Evolutionary conservation across 2,113 vertebrate species (phyloP).

Genomic region (Epinephelus moara): DNA sequence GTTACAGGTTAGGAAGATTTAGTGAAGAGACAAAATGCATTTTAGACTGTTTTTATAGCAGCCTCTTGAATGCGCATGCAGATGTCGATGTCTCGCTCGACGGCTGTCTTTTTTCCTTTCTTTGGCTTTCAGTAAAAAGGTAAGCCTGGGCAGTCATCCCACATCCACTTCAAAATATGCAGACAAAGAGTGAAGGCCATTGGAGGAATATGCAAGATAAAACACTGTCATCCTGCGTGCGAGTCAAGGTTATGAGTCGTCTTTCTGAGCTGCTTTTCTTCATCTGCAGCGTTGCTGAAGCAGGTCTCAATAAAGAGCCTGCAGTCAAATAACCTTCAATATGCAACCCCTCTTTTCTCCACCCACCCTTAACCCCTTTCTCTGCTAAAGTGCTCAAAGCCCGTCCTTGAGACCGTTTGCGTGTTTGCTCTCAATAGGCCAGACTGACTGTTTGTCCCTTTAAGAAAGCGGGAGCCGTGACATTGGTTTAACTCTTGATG

Average conservation of each 20-base stretch:
- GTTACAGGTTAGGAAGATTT: slow-evolving; percentile 13
- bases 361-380: slow-evolving; percentile 42
- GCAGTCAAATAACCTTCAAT: slow-evolving; percentile 44
- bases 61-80: slow-evolving; percentile 1
- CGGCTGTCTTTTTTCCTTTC: neutral
- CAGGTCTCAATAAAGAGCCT: slow-evolving; percentile 32
- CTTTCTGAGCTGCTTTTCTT: slow-evolving; percentile 41
- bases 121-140: slow-evolving; percentile 16
- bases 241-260: slow-evolving; percentile 25
- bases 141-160: slow-evolving; percentile 11
- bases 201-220: slow-evolving; percentile 27
- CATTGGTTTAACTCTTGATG: slow-evolving; percentile 26
- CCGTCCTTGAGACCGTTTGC: slow-evolving; percentile 42
- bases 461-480: slow-evolving; percentile 11
- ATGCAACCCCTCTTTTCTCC: slow-evolving; percentile 9
- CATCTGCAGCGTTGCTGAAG: slow-evolving; percentile 28
- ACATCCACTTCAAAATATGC: slow-evolving; percentile 15
- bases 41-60: slow-evolving; percentile 8
- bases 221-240: slow-evolving; percentile 18
- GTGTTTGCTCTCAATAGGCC: slow-evolving; percentile 25
- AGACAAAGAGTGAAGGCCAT: slow-evolving; percentile 22
- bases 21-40: slow-evolving; percentile 21
- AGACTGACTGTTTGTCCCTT: slow-evolving; percentile 9
- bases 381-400: slow-evolving; percentile 33
- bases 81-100: neutral